phyloP scores from a whole-genome alignment of 37 sponge, comb jelly and placozoan species.

The Beroe forskalii region DNA sequence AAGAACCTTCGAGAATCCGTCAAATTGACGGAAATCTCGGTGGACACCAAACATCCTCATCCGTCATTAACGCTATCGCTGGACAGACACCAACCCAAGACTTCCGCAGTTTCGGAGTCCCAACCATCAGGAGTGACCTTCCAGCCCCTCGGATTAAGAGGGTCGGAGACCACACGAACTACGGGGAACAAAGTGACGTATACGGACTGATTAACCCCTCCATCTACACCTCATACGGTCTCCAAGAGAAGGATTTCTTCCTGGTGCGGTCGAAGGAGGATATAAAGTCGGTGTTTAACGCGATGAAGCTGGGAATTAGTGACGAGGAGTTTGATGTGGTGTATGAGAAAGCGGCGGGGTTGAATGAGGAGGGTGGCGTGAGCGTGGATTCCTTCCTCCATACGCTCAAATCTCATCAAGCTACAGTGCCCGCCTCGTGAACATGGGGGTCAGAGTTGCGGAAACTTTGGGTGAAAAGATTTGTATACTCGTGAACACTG shows the following conservation, averaged over 20 bases:
- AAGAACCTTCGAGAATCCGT: not conserved
- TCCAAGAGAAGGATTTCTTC: slow-evolving; percentile 92
- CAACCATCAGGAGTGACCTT: slow-evolving; percentile 87
- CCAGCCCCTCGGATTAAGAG: slow-evolving; percentile 88
- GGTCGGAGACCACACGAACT: slow-evolving; percentile 88
- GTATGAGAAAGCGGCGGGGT: slow-evolving; percentile 80
- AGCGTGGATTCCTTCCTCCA: slow-evolving; percentile 53
- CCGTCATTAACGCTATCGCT: slow-evolving; percentile 74
- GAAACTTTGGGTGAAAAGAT: too few species aligned
- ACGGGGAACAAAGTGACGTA: slow-evolving; percentile 95
- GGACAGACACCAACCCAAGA: slow-evolving; percentile 72
- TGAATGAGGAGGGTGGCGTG: slow-evolving; percentile 78
- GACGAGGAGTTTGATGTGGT: slow-evolving; percentile 83
- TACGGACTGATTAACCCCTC: slow-evolving; percentile 94
- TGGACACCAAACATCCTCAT: slow-evolving; percentile 76
- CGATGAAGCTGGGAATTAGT: slow-evolving; percentile 78
- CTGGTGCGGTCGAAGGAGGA: slow-evolving; percentile 70
- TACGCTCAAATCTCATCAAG: not conserved
- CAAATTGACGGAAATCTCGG: slow-evolving; percentile 69
- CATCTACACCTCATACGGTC: slow-evolving; percentile 79
- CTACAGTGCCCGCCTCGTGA: not conserved
- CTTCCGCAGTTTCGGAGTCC: slow-evolving; percentile 81
- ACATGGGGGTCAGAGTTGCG: too few species aligned
- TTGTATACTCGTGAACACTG: too few species aligned
- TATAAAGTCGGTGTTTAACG: slow-evolving; percentile 73